phyloP scores from a whole-genome alignment of 1,140 invertebrate species.

The Himalopsyche phryganea region DNA sequence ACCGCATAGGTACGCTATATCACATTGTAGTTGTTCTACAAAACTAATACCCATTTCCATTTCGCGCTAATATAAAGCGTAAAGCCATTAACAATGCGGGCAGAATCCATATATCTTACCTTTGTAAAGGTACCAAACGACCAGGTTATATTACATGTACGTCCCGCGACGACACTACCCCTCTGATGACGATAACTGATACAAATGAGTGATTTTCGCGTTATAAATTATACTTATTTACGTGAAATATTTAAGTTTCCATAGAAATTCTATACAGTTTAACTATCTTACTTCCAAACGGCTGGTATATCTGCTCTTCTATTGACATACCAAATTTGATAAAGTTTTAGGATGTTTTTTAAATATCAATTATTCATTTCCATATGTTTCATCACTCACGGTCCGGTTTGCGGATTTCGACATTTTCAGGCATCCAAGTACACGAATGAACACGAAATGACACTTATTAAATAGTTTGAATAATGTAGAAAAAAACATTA shows the following conservation, averaged over 20 bases:
- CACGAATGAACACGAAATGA: no score
- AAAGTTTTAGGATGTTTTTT: background rate
- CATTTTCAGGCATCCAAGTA: no score
- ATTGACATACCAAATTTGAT: background rate
- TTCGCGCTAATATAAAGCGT: constrained; percentile 33
- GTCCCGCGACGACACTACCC: constrained; percentile 15
- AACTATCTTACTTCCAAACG: no score
- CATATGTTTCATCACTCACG: no score
- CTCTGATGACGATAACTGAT: constrained; percentile 29
- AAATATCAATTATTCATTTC: background rate
- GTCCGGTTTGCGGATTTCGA: no score
- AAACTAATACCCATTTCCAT: constrained; percentile 33
- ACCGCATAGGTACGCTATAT: constrained; percentile 1
- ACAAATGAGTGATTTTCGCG: constrained; percentile 28
- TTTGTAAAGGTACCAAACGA: constrained; percentile 15
- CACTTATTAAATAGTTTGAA: no score
- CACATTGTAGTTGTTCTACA: constrained; percentile 16
- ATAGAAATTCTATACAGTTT: no score
- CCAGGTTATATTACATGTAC: constrained; percentile 20
- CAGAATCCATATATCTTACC: constrained; percentile 32
- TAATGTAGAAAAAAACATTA: no score
- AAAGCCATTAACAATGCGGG: constrained; percentile 33
- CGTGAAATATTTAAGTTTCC: constrained; percentile 12
- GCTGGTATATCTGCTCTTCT: no score
- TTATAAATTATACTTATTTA: constrained; percentile 24